Evolutionary conservation across 2,888 invertebrate genomes (phyloP), one percentile per base, ranked within the genome.

Genomic region (Aleiodes leptofemur): DNA sequence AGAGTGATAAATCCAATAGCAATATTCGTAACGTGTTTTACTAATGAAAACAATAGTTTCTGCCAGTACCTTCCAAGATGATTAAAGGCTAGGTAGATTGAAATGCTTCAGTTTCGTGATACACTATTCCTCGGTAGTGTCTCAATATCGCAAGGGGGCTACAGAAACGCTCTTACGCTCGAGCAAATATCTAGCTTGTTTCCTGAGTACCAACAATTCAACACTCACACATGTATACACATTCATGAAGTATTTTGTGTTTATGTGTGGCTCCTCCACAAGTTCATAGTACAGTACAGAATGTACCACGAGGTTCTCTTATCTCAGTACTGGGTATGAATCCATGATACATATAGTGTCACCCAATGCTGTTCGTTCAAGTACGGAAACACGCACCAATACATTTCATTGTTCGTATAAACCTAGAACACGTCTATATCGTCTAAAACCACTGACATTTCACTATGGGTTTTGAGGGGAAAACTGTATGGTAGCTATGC

Each of bases 151-250:
- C 48, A 16, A 38, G 38, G 38, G 61, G 34, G 34, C 4, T n/a
- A 38, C 61, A 64, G 64, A 64, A 23, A 16, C 48, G 16, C 38
- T 34, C 61, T 72, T 38, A 61, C 61, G 53, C 61, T 53, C 16
- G 61, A 34, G 61, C 38, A 51, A 72, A 51, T 72, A 72, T 61
- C 61, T 59, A 53, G 72, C 72, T 72, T 72, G 61, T 72, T 72
- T 51, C 53, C 55, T 53, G 61, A 16, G 61, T 57, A 51, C 61
- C 38, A 59, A 31, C 14, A 38, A 51, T 72, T 64, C 70, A 71
- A 76, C 64, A 76, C 73, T 59, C 51, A 69, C 59, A 71, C 59
- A 69, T 69, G 50, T 61, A 31, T 56, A 72, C 57, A 38, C 59
- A n/a, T 59, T 55, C 61, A 61, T 73, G 48, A 23, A 56, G 48